These are phyloP conservation scores for Phyto melanocephala DNA, from an alignment of 2,888 invertebrate genomes.

Conservation along the genomic window DNA sequence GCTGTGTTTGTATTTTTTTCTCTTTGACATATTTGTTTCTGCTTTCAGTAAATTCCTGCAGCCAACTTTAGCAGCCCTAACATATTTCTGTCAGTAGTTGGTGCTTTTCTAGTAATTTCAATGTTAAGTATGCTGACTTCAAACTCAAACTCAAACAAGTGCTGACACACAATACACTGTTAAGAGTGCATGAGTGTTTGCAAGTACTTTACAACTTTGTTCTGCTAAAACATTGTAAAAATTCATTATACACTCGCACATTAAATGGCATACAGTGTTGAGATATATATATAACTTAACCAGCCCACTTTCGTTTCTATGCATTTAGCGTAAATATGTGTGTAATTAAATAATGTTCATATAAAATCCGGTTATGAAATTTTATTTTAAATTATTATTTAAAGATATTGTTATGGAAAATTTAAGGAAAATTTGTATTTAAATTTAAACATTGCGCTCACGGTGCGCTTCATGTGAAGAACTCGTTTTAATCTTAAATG, in stretches of 20 bases:
- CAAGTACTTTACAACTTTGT: conserved; percentile 28
- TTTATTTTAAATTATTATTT: no score
- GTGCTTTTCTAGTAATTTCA: conserved; percentile 35
- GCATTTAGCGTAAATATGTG: conserved; percentile 8
- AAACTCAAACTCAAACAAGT: conserved; percentile 37
- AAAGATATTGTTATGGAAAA: no score
- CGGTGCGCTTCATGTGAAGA: no score
- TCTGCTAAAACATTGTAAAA: conserved; percentile 18
- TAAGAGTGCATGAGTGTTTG: background rate
- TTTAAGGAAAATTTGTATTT: no score
- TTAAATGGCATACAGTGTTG: background rate
- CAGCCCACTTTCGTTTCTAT: conserved; percentile 50
- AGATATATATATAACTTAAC: conserved; percentile 39
- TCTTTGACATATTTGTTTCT: no score
- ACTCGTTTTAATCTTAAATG: no score
- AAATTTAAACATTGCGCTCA: no score
- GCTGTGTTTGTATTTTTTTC: no score
- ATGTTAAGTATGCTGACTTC: conserved; percentile 53
- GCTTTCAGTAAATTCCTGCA: no score
- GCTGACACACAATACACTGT: conserved; percentile 22
- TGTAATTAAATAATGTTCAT: no score
- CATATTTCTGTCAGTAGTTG: conserved; percentile 1
- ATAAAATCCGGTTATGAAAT: no score
- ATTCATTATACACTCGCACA: no score
- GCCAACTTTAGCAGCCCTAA: background rate